Base-by-base conservation (phyloP, 2,888 invertebrate species). In the Acanthosoma haemorrhoidale region DNA sequence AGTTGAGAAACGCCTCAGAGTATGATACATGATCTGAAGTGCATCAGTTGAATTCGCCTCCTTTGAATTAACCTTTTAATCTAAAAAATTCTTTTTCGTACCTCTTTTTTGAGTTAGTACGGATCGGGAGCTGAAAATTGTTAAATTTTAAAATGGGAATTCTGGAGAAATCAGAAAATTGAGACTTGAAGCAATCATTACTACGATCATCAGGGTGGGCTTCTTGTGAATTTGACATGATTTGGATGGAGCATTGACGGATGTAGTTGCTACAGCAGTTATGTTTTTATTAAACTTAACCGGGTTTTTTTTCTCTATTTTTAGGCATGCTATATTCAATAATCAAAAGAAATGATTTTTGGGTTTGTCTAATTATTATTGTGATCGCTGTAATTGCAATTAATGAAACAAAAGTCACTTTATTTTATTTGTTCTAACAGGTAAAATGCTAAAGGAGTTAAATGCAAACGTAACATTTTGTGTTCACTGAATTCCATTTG, bases 1-100 rank as follows among this genome's bases (percentile, higher is more conserved):
- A 88, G 76, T 82, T 86, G 71, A 63, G 72, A 31, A 71, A 66
- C 39, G 60, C 69, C 16, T 43, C 36, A 41, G 68, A 71, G 25
- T 70, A 61, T 43, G 72, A 73, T 66, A 73, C 73, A 66, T 73
- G 73, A 73, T 60, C 68, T 67, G 51, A 39, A 29, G 21, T 25
- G 16, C n/a, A n/a, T n/a, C n/a, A 21, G n/a, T 39, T 18, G 31
- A 34, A 21, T 57, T 51, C 11, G 51, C 43, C 43, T 67, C 32
- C 34, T 57, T 34, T 57, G 67, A 57, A 57, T 51, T 51, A 41
- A 38, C 64, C 64, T 64, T n/a, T 64, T 41, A 64, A 16, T 51
- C 39, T 64, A 41, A 41, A n/a, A n/a, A 64, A 25, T 60, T 41
- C 68, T 39, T 59, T 39, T 58, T 59, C 39, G 58, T 41, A 60